phyloP scores from a whole-genome alignment of 2,888 invertebrate species.

The Ecliptopera silaceata region DNA sequence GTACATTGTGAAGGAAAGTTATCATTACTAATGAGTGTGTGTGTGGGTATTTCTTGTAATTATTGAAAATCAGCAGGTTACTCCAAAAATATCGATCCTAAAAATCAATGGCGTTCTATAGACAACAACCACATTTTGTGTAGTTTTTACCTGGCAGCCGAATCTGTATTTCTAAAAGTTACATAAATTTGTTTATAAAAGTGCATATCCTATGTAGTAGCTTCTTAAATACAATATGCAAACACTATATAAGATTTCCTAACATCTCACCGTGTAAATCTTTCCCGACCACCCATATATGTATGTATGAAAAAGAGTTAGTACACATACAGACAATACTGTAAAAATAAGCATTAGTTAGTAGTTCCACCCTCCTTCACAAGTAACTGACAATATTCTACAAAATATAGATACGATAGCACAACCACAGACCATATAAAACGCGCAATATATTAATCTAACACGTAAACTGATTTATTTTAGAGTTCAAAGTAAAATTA shows the following conservation, averaged over 20 bases:
- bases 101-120: no score
- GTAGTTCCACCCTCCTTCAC: constrained; percentile 65
- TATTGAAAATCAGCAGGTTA: not conserved
- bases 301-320: constrained; percentile 42
- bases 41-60: constrained; percentile 15
- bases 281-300: constrained; percentile 47
- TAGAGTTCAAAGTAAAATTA: constrained; percentile 71
- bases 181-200: no score
- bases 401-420: constrained; percentile 60
- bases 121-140: no score
- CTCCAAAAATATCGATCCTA: not conserved
- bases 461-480: constrained; percentile 76
- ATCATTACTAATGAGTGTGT: constrained; percentile 37
- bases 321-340: constrained; percentile 50
- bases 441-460: constrained; percentile 71
- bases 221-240: not conserved
- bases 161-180: no score
- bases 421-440: constrained; percentile 77
- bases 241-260: not conserved
- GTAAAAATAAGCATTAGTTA: constrained; percentile 50
- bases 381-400: constrained; percentile 36
- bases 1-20: constrained; percentile 70
- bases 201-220: not conserved
- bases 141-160: no score
- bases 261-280: constrained; percentile 14